A percentile compares a stretch with the other conserved stretches of the same genome.
Conservation (phyloP, 2,113 vertebrate genomes). For the Stegostoma tigrinum region DNA sequence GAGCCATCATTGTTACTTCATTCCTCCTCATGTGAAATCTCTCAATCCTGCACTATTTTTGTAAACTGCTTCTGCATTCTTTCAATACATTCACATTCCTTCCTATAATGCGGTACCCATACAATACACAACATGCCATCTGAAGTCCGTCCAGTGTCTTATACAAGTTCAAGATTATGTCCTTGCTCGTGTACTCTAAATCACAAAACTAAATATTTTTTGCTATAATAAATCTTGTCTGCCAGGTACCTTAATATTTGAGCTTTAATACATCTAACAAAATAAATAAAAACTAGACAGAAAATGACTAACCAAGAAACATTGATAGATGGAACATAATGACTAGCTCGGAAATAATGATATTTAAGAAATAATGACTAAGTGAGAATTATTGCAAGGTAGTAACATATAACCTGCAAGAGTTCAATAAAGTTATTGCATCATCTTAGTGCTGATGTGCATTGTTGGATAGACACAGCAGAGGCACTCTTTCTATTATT, state of each 20-base stretch:
- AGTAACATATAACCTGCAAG: background rate
- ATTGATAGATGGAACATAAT: background rate
- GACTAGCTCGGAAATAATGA: background rate
- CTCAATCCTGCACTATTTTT: too few relatives aligned
- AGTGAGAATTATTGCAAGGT: background rate
- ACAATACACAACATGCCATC: too few relatives aligned
- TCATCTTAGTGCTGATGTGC: background rate
- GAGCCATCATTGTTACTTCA: too few relatives aligned
- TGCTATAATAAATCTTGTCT: background rate
- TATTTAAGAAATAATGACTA: background rate
- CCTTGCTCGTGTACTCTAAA: too few relatives aligned
- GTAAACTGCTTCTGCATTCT: too few relatives aligned
- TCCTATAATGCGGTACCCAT: too few relatives aligned
- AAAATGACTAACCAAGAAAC: background rate
- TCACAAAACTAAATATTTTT: background rate
- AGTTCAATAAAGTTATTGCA: background rate
- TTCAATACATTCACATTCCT: too few relatives aligned
- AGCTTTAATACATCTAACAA: background rate
- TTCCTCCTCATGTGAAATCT: too few relatives aligned
- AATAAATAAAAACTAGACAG: background rate
- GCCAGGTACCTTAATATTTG: background rate
- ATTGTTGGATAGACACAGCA: background rate
- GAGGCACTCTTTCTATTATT: background rate
- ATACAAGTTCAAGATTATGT: too few relatives aligned
- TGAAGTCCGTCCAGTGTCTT: too few relatives aligned